Conservation (phyloP, 2,797 vertebrate species). For the Loriculus beryllinus region DNA sequence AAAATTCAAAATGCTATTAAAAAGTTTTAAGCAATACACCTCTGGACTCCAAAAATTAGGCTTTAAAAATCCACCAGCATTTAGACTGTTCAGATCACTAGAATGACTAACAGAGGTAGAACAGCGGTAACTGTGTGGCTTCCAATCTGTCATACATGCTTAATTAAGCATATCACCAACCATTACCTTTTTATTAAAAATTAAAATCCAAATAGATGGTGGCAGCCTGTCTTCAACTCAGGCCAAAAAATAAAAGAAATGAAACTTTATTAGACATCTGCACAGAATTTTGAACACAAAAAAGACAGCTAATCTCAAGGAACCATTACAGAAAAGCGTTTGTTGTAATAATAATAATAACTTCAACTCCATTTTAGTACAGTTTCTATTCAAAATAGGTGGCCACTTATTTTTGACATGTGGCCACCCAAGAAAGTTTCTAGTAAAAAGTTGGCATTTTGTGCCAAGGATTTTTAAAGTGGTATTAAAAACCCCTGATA, state of each 20-base stretch:
- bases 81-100: not conserved
- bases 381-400: not conserved
- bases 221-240: not conserved
- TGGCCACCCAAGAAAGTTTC: not conserved
- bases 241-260: not conserved
- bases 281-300: not conserved
- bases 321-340: not conserved
- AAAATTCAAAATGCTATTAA: not conserved
- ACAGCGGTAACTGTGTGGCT: not conserved
- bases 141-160: not conserved
- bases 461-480: not conserved
- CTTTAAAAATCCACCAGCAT: not conserved
- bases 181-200: not conserved
- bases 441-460: not conserved
- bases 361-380: not conserved
- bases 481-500: not conserved
- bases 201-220: not conserved
- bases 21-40: not conserved
- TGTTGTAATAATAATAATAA: not conserved
- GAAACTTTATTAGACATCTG: not conserved
- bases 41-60: not conserved
- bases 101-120: not conserved
- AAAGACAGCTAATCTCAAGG: not conserved
- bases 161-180: not conserved
- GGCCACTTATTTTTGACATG: not conserved